These are phyloP conservation scores for Hiodon tergisus DNA, from an alignment of 2,113 vertebrate genomes.

Conservation along the genomic window DNA sequence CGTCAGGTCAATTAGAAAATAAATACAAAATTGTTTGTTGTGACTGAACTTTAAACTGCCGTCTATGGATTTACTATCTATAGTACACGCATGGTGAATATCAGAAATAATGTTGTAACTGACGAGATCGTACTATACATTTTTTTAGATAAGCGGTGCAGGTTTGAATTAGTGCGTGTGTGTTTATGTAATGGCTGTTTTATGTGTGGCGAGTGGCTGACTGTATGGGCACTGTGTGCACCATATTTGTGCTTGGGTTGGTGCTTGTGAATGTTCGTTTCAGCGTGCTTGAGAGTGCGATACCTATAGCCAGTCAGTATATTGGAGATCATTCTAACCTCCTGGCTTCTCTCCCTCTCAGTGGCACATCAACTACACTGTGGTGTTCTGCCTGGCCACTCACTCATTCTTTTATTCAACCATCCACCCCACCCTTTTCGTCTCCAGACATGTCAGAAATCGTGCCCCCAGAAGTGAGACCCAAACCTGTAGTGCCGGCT, in stretches of 20 bases:
- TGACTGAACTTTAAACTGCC: conserved; percentile 10
- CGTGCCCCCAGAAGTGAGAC: conserved; percentile 82
- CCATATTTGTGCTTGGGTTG: not conserved
- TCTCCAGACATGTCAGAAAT: conserved; percentile 87
- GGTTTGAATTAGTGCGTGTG: not conserved
- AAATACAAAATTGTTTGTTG: not conserved
- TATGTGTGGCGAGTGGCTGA: not conserved
- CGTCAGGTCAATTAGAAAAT: too few species aligned
- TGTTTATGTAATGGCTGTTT: not conserved
- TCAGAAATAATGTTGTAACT: too few species aligned
- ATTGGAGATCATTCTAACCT: too few species aligned
- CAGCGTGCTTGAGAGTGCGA: too few species aligned
- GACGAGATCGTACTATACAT: too few species aligned
- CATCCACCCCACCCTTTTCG: conserved; percentile 7
- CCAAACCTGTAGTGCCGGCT: conserved; percentile 84
- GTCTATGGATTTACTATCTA: not conserved
- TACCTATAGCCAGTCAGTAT: too few species aligned
- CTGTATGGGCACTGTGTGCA: not conserved
- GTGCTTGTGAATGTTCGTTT: not conserved
- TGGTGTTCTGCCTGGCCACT: not conserved
- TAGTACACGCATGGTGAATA: too few species aligned
- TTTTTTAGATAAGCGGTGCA: too few species aligned
- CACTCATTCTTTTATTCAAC: not conserved
- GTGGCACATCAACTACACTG: not conserved
- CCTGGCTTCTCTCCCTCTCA: not conserved